These are phyloP conservation scores for Napeogenes inachia DNA, from an alignment of 2,888 invertebrate species.

Conservation along the genomic window DNA sequence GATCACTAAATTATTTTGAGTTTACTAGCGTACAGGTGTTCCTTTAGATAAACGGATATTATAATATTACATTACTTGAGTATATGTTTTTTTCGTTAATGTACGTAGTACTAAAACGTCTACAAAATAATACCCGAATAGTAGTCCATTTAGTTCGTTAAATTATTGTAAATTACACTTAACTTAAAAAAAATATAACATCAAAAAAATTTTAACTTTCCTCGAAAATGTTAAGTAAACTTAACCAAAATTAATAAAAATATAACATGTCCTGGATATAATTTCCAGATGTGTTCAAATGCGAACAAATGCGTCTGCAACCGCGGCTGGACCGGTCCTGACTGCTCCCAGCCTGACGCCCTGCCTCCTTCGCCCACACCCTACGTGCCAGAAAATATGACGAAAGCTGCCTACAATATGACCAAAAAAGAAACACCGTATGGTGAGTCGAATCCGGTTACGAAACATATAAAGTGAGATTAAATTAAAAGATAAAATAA, in stretches of 20 bases:
- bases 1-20: no score
- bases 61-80: no score
- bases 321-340: constrained; percentile 90
- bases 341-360: constrained; percentile 88
- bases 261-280: neutral
- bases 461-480: constrained; percentile 9
- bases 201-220: no score
- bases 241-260: neutral
- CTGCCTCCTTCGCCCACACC: constrained; percentile 81
- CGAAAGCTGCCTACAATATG: constrained; percentile 80
- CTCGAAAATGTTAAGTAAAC: no score
- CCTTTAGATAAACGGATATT: no score
- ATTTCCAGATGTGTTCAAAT: constrained; percentile 91
- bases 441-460: constrained; percentile 83
- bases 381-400: constrained; percentile 70
- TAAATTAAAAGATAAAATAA: neutral
- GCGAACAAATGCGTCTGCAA: constrained; percentile 94
- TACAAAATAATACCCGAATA: no score
- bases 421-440: constrained; percentile 95
- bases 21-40: no score
- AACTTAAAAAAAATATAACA: no score
- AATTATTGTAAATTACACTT: no score
- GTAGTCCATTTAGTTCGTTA: no score
- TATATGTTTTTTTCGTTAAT: no score
- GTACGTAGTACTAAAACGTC: no score